Base-by-base conservation (phyloP, 2,888 invertebrate species). In the Plebejus anna region DNA sequence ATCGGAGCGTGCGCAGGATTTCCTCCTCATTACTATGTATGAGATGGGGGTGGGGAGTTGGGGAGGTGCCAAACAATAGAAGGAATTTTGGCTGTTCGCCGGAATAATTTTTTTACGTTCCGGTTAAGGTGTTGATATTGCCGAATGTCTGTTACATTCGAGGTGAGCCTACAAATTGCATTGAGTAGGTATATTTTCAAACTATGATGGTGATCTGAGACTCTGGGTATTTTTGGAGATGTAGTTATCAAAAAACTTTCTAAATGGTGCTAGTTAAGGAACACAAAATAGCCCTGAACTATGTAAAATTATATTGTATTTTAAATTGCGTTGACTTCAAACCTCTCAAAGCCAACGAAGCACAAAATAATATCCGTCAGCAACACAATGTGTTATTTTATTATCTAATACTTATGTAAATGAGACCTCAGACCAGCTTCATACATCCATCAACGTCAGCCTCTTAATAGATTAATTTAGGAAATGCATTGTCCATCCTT, bases 1-100 rank as follows among this genome's bases (percentile, higher is more conserved):
- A 78, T 38, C 79, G 79, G 78, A 80, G 80, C 81, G 82, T 81
- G 76, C 78, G 78, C 80, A 80, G 80, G 81, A 82, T 81, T 82
- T 81, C 82, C 81, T 81, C 80, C 78, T 79, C 78, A 81, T 80
- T 82, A 85, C 75, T 83, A 86, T 85, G 82, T 83, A 86, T 85
- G 84, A 85, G 84, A 9, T 36, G 66, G 66, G 66, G 66, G 66
- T 66, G 36, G 13, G 36, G 13, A 5, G 66, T 36, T 55, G 55
- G 22, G 22, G 28, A 22, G 4, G 13, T 36, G 5, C 4, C 32
- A 13, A 66, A 32, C 32, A 66, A 66, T 66, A 32, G 16, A 13
- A 66, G 32, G 32, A 32, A 32, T 5, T 66, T 66, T 36, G 13
- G 66, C 13, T 13, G 4, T 66, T 5, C 13, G 1, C 5, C 13